These are phyloP conservation scores for Phrynocephalus guinanensis DNA, from an alignment of 2,797 vertebrate species.

Conservation along the genomic window DNA sequence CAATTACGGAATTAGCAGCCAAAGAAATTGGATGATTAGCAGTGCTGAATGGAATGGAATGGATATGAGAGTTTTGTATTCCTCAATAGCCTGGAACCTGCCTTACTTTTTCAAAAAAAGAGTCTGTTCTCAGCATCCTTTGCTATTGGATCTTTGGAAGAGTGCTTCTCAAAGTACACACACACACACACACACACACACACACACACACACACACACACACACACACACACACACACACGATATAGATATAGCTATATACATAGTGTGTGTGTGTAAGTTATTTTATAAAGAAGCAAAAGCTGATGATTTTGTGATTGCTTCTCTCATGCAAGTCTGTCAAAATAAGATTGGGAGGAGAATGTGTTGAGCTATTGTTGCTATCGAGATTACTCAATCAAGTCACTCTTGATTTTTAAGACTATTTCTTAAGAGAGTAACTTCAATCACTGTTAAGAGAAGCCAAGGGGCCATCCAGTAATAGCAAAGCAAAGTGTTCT, in stretches of 20 bases:
- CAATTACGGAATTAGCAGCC: background rate
- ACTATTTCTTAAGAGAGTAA: background rate
- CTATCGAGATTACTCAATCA: background rate
- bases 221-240: no score
- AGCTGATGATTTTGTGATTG: background rate
- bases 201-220: no score
- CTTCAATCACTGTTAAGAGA: background rate
- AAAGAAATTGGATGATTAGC: background rate
- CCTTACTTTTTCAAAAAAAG: background rate
- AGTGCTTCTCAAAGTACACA: no score
- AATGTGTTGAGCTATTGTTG: background rate
- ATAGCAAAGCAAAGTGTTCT: background rate
- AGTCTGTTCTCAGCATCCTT: background rate
- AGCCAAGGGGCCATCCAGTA: background rate
- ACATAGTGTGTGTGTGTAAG: background rate
- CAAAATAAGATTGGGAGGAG: background rate
- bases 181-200: no score
- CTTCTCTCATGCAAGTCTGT: background rate
- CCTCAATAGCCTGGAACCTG: no score
- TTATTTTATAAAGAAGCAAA: background rate
- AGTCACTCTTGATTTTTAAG: background rate
- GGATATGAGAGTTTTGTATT: background rate
- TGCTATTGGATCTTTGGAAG: no score
- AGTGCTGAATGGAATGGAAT: conserved; percentile 1
- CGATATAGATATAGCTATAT: no score